phyloP scores from a whole-genome alignment of 1,140 invertebrate species.

The Lucilia cuprina region DNA sequence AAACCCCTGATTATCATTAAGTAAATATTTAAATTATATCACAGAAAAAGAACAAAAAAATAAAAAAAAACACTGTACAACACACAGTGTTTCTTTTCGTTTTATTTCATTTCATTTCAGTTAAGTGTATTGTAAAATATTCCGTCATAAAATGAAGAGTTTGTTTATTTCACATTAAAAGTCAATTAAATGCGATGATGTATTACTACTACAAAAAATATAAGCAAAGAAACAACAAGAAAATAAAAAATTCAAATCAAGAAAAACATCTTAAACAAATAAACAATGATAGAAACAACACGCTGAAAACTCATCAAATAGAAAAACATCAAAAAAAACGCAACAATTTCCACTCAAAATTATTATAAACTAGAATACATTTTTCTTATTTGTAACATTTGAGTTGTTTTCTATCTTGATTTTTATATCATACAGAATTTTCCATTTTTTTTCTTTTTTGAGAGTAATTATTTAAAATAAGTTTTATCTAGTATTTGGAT shows the following conservation, averaged over 20 bases:
- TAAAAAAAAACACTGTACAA: background rate
- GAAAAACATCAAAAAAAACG: background rate
- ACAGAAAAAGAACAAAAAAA: background rate
- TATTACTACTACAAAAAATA: conserved; percentile 9
- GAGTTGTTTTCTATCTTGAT: too few relatives aligned
- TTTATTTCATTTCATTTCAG: background rate
- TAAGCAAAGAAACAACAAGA: background rate
- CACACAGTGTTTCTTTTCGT: background rate
- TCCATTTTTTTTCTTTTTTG: too few relatives aligned
- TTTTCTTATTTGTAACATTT: too few relatives aligned
- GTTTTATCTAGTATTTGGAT: too few relatives aligned
- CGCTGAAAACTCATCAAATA: background rate
- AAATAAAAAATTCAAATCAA: background rate
- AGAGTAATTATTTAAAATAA: too few relatives aligned
- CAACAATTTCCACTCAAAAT: background rate
- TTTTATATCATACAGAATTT: too few relatives aligned
- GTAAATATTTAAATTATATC: conserved; percentile 29
- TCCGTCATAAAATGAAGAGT: conserved; percentile 28
- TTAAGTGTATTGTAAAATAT: conserved; percentile 1
- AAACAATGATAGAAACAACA: conserved; percentile 5
- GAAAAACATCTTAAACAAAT: conserved; percentile 27
- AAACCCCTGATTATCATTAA: conserved; percentile 19
- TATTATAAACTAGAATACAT: background rate
- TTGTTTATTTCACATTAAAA: conserved; percentile 33
- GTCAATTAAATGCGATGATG: conserved; percentile 34